Conservation (phyloP, 2,888 invertebrate species). For the Nomada flava region DNA sequence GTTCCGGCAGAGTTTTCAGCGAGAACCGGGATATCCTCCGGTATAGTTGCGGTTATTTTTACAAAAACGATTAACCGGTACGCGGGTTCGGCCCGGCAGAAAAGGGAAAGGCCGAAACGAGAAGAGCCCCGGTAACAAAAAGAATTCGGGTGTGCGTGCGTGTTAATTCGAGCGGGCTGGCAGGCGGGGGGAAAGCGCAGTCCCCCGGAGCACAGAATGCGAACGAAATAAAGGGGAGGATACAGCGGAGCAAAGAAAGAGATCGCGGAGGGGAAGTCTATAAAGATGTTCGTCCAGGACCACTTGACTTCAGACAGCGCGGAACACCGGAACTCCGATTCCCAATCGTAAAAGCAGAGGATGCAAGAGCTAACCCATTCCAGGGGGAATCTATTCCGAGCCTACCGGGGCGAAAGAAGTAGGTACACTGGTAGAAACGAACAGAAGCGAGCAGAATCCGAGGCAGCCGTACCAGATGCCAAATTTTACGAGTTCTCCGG, state of each 20-base stretch:
- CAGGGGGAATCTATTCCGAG: constrained; percentile 71
- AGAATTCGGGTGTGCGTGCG: background rate
- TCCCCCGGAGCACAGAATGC: background rate
- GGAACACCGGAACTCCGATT: constrained; percentile 74
- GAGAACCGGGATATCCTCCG: background rate
- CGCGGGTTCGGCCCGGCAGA: background rate
- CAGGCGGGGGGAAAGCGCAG: background rate
- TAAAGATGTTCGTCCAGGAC: constrained; percentile 75
- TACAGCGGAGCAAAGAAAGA: background rate
- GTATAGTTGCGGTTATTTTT: background rate
- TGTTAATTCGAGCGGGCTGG: constrained; percentile 34
- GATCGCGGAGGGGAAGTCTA: constrained; percentile 61
- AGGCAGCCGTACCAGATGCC: constrained; percentile 65
- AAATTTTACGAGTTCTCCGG: constrained; percentile 72
- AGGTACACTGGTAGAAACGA: constrained; percentile 32
- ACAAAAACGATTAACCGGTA: background rate
- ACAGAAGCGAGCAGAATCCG: constrained; percentile 38
- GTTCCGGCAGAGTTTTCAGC: background rate
- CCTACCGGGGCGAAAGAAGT: constrained; percentile 66
- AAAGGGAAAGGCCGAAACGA: background rate
- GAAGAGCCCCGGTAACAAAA: background rate
- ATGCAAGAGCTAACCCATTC: constrained; percentile 60
- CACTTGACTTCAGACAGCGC: constrained; percentile 77
- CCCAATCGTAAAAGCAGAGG: constrained; percentile 64
- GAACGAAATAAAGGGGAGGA: constrained; percentile 11